A percentile compares a stretch with the other conserved stretches of the same genome.
These are phyloP conservation scores for Atherinomorus stipes DNA, from an alignment of 2,113 vertebrate genomes.

Conservation along the genomic window DNA sequence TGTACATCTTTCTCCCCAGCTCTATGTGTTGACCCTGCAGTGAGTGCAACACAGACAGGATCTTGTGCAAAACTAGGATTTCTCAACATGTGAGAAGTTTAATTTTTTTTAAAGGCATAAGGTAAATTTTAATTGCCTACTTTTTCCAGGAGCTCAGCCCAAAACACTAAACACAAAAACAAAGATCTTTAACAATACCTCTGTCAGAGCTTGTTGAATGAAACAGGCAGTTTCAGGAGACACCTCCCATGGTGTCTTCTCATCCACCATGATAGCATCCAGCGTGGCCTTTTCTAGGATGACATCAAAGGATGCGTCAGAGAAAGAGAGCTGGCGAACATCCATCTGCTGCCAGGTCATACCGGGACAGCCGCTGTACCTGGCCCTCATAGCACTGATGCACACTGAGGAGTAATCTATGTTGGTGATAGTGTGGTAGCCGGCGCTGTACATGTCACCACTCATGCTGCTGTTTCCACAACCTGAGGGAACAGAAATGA, in stretches of 20 bases:
- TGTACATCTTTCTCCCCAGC: too few relatives aligned
- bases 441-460: conserved; percentile 84
- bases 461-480: conserved; percentile 95
- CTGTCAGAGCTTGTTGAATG: conserved; percentile 85
- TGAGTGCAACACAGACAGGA: background rate
- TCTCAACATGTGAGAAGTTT: too few relatives aligned
- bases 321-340: conserved; percentile 83
- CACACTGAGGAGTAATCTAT: conserved; percentile 93
- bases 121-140: too few relatives aligned
- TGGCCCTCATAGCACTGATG: conserved; percentile 85
- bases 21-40: too few relatives aligned
- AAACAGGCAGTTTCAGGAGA: conserved; percentile 75
- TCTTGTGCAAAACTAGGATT: background rate
- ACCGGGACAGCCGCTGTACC: conserved; percentile 75
- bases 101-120: background rate
- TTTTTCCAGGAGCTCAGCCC: background rate
- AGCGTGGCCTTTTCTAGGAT: conserved; percentile 93
- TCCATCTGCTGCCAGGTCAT: conserved; percentile 94
- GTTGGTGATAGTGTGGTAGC: conserved; percentile 88
- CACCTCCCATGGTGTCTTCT: conserved; percentile 88
- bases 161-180: background rate
- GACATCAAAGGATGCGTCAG: conserved; percentile 85
- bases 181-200: conserved; percentile 81
- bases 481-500: conserved; percentile 77
- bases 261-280: conserved; percentile 90